These are phyloP conservation scores for Cheilosia soror DNA, from an alignment of 2,888 invertebrate species.

Conservation along the genomic window DNA sequence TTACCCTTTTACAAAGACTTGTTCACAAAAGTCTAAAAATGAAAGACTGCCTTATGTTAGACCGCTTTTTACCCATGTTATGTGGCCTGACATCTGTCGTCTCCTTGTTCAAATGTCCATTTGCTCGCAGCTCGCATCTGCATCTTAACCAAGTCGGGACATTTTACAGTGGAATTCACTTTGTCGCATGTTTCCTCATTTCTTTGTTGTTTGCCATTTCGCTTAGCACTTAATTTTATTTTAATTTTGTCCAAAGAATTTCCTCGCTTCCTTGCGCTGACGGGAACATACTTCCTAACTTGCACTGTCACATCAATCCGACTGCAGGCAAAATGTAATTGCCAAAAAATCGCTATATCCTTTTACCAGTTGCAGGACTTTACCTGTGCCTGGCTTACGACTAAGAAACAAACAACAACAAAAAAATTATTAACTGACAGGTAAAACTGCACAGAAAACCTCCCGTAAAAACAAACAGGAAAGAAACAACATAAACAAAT, in stretches of 20 bases:
- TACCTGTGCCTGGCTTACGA: constrained; percentile 37
- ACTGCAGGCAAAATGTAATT: constrained; percentile 26
- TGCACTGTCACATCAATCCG: not conserved
- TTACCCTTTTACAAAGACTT: too few relatives aligned
- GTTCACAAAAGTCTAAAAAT: too few relatives aligned
- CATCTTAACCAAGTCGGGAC: not conserved
- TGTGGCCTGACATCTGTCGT: constrained; percentile 11
- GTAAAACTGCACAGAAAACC: constrained; percentile 23
- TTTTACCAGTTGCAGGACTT: constrained; percentile 30
- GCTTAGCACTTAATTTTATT: constrained; percentile 28
- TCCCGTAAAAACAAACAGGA: constrained; percentile 32
- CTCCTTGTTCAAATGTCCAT: constrained; percentile 25
- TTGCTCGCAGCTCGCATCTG: not conserved
- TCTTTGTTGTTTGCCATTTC: not conserved
- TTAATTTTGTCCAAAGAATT: constrained; percentile 3
- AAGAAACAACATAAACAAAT: constrained; percentile 51
- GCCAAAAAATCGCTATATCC: not conserved
- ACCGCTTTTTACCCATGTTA: too few relatives aligned
- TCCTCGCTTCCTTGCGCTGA: constrained; percentile 18
- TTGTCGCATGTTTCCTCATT: not conserved
- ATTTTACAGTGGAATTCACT: constrained; percentile 24
- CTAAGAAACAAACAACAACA: constrained; percentile 23
- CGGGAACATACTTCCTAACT: constrained; percentile 4
- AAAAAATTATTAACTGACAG: constrained; percentile 37
- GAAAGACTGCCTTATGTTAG: too few relatives aligned